Percentiles rank a stretch among this genome's conserved stretches.
Conservation (phyloP, 2,888 invertebrate genomes). For the Cataglyphis livida region DNA sequence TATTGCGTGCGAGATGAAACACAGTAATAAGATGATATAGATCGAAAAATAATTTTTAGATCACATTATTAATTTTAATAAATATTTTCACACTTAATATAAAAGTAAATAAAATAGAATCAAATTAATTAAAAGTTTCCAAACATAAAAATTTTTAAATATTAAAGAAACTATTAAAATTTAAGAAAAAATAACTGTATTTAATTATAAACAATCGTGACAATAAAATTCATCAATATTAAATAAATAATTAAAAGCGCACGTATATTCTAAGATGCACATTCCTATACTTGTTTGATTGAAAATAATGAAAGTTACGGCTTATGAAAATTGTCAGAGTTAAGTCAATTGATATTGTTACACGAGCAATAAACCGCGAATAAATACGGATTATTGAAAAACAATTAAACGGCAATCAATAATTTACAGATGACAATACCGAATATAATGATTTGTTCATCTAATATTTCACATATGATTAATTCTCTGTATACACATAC, state of each 20-base stretch:
- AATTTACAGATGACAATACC: background rate
- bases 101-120: background rate
- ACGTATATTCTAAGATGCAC: background rate
- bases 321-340: background rate
- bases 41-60: background rate
- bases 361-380: background rate
- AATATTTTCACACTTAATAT: background rate
- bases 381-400: background rate
- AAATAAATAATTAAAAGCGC: background rate
- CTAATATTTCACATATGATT: slow-evolving; percentile 36
- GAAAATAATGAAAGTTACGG: background rate
- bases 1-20: background rate
- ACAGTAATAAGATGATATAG: background rate
- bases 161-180: background rate
- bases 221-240: background rate
- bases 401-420: slow-evolving; percentile 18
- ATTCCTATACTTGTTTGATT: background rate
- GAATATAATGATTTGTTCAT: slow-evolving; percentile 9
- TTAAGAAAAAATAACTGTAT: background rate
- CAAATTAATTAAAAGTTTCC: background rate
- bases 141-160: background rate
- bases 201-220: background rate
- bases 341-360: background rate
- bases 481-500: slow-evolving; percentile 20
- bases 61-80: background rate